Percentiles rank a stretch among this genome's conserved stretches.
These are phyloP conservation scores for Caenorhabditis sp. DNA, from an alignment of 2,888 invertebrate genomes.

Conservation along the genomic window DNA sequence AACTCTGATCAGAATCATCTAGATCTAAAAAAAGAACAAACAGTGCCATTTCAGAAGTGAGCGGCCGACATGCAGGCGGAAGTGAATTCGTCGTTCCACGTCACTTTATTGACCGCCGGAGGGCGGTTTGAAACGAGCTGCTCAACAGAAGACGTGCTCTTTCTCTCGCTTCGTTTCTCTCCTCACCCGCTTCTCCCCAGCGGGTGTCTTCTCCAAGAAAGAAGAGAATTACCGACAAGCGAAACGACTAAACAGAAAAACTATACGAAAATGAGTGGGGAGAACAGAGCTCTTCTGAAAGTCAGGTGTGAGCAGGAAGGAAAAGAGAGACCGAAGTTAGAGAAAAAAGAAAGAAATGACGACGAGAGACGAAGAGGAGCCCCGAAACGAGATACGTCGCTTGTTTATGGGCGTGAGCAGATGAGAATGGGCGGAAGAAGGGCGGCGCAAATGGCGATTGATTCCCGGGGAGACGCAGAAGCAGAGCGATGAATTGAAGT, in stretches of 20 bases:
- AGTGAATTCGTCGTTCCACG: too few species aligned
- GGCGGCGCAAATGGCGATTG: not conserved
- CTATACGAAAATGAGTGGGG: too few species aligned
- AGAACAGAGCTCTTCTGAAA: not conserved
- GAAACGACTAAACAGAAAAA: too few species aligned
- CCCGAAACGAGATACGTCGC: not conserved
- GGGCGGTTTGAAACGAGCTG: slow-evolving; percentile 21
- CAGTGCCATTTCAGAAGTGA: too few species aligned
- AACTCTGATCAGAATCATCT: not conserved
- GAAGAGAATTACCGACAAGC: too few species aligned
- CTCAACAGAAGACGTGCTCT: too few species aligned
- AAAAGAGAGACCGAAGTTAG: not conserved
- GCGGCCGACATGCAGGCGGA: too few species aligned
- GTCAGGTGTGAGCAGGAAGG: not conserved
- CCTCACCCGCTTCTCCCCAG: not conserved
- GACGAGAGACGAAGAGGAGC: not conserved
- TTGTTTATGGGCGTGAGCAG: slow-evolving; percentile 15
- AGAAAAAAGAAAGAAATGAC: slow-evolving; percentile 2
- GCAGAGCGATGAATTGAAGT: too few species aligned
- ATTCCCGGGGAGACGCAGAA: not conserved
- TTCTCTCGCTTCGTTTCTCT: not conserved
- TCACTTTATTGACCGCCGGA: slow-evolving; percentile 19
- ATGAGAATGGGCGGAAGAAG: slow-evolving; percentile 16
- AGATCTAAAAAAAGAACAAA: not conserved
- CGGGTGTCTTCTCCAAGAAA: too few species aligned